Percentiles rank a stretch among this genome's conserved stretches.
Conservation (phyloP, 1,140 invertebrate genomes). For the Zaprionus taronus region DNA sequence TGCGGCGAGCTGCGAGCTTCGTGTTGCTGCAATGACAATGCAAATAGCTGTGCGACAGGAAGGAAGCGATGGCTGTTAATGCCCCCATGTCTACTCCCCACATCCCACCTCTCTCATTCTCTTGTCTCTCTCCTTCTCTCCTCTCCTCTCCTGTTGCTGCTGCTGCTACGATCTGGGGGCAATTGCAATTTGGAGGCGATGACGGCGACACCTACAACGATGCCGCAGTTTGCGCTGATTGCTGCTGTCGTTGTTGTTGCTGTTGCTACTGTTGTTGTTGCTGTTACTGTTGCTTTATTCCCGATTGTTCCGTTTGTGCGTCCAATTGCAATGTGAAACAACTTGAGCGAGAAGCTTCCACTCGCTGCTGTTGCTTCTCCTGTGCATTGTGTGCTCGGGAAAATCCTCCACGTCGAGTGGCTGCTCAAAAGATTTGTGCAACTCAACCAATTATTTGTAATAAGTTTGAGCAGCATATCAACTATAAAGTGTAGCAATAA, state of each 20-base stretch:
- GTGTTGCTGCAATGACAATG: conserved; percentile 30
- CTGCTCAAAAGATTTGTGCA: conserved; percentile 2
- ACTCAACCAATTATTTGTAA: conserved; percentile 6
- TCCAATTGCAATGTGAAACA: neutral
- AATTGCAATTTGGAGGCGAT: conserved; percentile 27
- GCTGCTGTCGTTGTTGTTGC: neutral
- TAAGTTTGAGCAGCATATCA: neutral
- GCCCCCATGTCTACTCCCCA: neutral
- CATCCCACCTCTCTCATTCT: neutral
- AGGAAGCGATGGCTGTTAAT: conserved; percentile 46
- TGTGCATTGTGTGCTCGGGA: neutral
- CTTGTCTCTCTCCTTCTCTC: neutral
- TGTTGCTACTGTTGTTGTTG: neutral
- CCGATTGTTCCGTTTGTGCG: conserved; percentile 1
- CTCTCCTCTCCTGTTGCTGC: neutral
- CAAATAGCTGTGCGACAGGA: conserved; percentile 37
- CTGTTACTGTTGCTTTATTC: conserved; percentile 2
- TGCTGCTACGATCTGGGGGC: neutral
- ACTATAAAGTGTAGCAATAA: neutral
- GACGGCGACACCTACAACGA: conserved; percentile 37
- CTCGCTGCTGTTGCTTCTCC: neutral
- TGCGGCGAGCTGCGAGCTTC: neutral
- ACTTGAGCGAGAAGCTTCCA: neutral
- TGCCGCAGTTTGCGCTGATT: conserved; percentile 5
- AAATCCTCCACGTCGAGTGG: conserved; percentile 8